Conservation (phyloP, 2,113 vertebrate genomes). For the Penelope pileata region DNA sequence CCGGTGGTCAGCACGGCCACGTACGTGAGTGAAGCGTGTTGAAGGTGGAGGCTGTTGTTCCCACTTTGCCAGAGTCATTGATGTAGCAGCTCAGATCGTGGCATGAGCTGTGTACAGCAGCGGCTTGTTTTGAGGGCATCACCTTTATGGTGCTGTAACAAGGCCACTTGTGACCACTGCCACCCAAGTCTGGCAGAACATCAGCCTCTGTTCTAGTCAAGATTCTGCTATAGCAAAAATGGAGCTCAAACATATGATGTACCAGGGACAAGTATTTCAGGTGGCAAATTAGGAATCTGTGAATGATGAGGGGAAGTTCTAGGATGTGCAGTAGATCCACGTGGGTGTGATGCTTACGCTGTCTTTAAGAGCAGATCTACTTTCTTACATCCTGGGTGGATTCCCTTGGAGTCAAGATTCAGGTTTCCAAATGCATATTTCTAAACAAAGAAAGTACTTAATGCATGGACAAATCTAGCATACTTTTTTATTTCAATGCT, state of each 20-base stretch:
- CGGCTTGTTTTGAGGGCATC: not conserved
- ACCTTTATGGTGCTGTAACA: not conserved
- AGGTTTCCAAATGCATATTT: not conserved
- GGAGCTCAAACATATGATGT: not conserved
- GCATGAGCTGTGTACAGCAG: not conserved
- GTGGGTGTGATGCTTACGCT: not conserved
- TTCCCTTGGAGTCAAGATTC: not conserved
- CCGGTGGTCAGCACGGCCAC: not conserved
- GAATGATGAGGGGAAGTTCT: not conserved
- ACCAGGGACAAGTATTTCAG: not conserved
- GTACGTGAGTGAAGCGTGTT: not conserved
- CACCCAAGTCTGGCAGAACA: not conserved
- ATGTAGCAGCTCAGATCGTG: accelerated
- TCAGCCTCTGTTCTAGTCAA: not conserved
- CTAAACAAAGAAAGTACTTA: not conserved
- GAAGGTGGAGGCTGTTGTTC: not conserved
- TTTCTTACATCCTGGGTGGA: not conserved
- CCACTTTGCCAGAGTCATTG: not conserved
- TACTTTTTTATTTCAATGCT: not conserved
- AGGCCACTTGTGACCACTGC: not conserved
- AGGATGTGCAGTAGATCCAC: not conserved
- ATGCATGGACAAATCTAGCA: not conserved
- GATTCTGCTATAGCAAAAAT: not conserved
- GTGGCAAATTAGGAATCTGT: not conserved
- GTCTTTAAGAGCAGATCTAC: not conserved